Percentiles rank a stretch among this genome's conserved stretches.
phyloP scores from a whole-genome alignment of 2,113 vertebrate genomes.

The Garra rufa region DNA sequence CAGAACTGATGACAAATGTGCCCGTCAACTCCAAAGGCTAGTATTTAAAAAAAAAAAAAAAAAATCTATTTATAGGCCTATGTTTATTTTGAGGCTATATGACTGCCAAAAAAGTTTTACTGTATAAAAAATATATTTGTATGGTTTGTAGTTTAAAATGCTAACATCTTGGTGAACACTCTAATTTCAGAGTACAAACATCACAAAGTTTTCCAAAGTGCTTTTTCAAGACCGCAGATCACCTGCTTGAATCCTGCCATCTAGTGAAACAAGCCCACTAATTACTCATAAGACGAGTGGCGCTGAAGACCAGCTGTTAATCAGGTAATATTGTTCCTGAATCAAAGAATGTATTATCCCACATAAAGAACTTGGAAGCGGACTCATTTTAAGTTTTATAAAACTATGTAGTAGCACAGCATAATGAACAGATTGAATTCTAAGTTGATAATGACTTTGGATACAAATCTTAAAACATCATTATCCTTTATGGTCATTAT shows the following conservation, averaged over 20 bases:
- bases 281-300: not conserved
- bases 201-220: not conserved
- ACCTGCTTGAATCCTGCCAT: constrained; percentile 31
- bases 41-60: no score
- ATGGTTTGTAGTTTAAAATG: not conserved
- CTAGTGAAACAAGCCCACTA: constrained; percentile 43
- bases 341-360: not conserved
- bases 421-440: not conserved
- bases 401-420: not conserved
- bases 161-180: not conserved
- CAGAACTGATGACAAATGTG: no score
- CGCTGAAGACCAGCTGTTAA: not conserved
- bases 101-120: not conserved
- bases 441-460: not conserved
- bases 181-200: not conserved
- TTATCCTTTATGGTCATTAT: not conserved
- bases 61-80: no score
- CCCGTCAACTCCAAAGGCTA: no score
- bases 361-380: not conserved
- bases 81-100: no score
- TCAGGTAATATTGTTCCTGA: constrained; percentile 13
- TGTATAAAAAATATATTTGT: not conserved
- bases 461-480: not conserved
- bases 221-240: not conserved
- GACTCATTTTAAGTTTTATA: not conserved